A percentile compares a stretch with the other conserved stretches of the same genome.
Evolutionary conservation across 2,888 invertebrate genomes (phyloP).

Genomic region (Ganaspis brasiliensis): DNA sequence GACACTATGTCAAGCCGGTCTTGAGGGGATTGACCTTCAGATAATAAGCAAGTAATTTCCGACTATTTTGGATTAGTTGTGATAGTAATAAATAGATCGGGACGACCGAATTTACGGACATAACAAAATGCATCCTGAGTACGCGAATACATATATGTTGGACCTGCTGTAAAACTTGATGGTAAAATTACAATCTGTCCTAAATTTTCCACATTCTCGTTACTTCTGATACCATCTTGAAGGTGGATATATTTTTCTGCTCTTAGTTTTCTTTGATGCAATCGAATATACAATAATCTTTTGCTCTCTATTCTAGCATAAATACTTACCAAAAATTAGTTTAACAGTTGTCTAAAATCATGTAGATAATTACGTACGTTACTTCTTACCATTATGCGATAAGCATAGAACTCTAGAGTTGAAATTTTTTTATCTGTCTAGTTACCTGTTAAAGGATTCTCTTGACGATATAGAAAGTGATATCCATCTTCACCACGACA

Average conservation of each 20-base stretch:
- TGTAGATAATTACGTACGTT: too few relatives aligned
- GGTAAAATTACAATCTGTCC: slow-evolving; percentile 58
- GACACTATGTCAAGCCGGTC: slow-evolving; percentile 68
- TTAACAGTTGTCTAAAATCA: slow-evolving; percentile 60
- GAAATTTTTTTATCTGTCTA: too few relatives aligned
- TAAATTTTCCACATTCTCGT: slow-evolving; percentile 53
- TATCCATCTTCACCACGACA: too few relatives aligned
- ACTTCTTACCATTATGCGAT: too few relatives aligned
- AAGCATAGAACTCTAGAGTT: too few relatives aligned
- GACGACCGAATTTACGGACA: slow-evolving; percentile 73
- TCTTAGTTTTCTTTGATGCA: slow-evolving; percentile 71
- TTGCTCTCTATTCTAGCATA: slow-evolving; percentile 77
- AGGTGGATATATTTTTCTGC: slow-evolving; percentile 72
- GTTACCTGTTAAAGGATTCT: too few relatives aligned
- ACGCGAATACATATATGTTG: slow-evolving; percentile 76
- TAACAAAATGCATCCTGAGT: slow-evolving; percentile 74
- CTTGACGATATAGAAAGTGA: too few relatives aligned
- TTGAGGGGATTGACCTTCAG: slow-evolving; percentile 56
- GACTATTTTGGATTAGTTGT: slow-evolving; percentile 74
- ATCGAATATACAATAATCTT: slow-evolving; percentile 70
- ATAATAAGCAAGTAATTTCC: slow-evolving; percentile 67
- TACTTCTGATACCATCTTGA: slow-evolving; percentile 66
- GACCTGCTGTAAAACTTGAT: slow-evolving; percentile 69
- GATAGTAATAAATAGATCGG: slow-evolving; percentile 76
- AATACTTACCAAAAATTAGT: slow-evolving; percentile 76